Conservation (phyloP, 2,888 invertebrate genomes). For the Trachelus iudaicus region DNA sequence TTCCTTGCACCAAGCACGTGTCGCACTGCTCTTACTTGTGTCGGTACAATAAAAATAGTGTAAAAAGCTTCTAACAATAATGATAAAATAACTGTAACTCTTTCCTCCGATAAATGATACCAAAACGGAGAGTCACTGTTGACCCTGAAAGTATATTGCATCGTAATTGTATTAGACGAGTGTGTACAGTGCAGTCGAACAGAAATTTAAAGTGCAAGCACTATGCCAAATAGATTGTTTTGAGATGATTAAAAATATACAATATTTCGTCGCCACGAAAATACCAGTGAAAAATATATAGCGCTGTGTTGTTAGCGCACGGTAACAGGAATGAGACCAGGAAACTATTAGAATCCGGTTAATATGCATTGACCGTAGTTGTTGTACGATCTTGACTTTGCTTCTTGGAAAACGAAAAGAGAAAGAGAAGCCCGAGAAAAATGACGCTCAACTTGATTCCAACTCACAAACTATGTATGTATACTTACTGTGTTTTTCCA, state of each 20-base stretch:
- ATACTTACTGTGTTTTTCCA: neutral
- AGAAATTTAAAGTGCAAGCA: neutral
- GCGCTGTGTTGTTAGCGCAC: neutral
- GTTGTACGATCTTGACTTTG: conserved; percentile 44
- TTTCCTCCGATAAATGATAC: neutral
- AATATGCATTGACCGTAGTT: conserved; percentile 27
- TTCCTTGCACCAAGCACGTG: no score
- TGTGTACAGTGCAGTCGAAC: neutral
- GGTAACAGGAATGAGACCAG: neutral
- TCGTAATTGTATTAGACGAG: neutral
- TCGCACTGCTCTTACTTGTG: neutral
- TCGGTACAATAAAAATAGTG: neutral
- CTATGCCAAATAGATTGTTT: neutral
- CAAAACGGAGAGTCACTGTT: neutral
- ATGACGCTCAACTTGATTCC: conserved; percentile 45
- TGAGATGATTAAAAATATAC: neutral
- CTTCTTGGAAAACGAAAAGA: conserved; percentile 20
- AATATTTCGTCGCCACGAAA: neutral
- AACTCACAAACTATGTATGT: neutral
- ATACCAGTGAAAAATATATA: neutral
- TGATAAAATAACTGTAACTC: neutral
- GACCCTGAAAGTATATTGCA: neutral
- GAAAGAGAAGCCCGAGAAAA: conserved; percentile 23
- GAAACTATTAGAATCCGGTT: conserved; percentile 2
- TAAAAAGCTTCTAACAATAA: neutral